Conservation (phyloP, 2,888 invertebrate genomes). For the Ormia ochracea region DNA sequence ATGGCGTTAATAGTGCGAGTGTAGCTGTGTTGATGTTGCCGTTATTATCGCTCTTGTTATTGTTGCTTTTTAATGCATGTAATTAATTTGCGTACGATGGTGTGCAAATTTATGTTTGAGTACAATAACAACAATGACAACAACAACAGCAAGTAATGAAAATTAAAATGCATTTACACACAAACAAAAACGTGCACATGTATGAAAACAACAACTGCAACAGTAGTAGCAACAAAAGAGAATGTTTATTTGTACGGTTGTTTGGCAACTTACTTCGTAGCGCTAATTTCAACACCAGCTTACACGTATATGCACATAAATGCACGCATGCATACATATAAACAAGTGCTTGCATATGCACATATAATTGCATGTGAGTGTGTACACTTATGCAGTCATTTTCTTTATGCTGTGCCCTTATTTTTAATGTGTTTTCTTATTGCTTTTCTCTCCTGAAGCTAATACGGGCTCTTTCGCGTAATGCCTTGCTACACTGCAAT, state of each 20-base stretch:
- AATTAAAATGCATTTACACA: conserved; percentile 65
- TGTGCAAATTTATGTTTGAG: conserved; percentile 15
- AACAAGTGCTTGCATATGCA: not conserved
- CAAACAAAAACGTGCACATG: conserved; percentile 52
- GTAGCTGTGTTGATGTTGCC: conserved; percentile 23
- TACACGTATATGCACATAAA: not conserved
- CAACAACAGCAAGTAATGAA: conserved; percentile 36
- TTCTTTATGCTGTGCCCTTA: conserved; percentile 23
- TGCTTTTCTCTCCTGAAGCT: conserved; percentile 25
- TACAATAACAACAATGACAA: conserved; percentile 44
- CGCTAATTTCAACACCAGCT: conserved; percentile 65
- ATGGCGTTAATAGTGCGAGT: conserved; percentile 19
- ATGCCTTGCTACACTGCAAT: conserved; percentile 1
- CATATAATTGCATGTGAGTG: not conserved
- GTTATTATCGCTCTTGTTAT: conserved; percentile 15
- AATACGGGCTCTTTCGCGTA: conserved; percentile 12
- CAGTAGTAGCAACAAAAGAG: too few relatives aligned
- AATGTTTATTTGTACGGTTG: conserved; percentile 50
- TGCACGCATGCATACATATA: not conserved
- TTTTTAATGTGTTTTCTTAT: conserved; percentile 3
- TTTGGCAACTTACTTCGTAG: conserved; percentile 64
- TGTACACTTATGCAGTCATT: not conserved
- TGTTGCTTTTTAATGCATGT: conserved; percentile 50
- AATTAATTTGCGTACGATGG: not conserved
- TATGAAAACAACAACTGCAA: conserved; percentile 30